A percentile compares a stretch with the other conserved stretches of the same genome.
Evolutionary conservation across 2,113 vertebrate genomes (phyloP).

Genomic region (Calypte anna): DNA sequence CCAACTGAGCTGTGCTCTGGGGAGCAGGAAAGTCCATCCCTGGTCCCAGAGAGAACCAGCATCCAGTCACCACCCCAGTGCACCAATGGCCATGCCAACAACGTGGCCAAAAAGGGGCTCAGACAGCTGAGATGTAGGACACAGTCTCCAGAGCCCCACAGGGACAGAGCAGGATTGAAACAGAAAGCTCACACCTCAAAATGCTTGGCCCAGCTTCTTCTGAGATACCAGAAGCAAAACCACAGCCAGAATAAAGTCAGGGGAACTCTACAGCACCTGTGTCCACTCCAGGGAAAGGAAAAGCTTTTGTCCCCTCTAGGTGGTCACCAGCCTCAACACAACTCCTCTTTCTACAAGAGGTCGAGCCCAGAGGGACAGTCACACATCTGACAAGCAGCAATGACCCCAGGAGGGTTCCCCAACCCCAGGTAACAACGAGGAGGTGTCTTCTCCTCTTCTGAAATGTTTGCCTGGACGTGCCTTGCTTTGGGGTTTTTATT

Average conservation of each 20-base stretch:
- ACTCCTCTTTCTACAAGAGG: not conserved
- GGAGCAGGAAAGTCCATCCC: not conserved
- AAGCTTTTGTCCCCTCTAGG: not conserved
- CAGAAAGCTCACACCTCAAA: not conserved
- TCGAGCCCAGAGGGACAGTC: not conserved
- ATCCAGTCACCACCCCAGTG: not conserved
- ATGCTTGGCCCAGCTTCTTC: not conserved
- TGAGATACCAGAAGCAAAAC: not conserved
- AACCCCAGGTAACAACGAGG: not conserved
- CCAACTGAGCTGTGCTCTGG: not conserved
- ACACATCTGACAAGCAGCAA: not conserved
- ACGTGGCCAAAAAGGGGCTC: not conserved
- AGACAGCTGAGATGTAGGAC: not conserved
- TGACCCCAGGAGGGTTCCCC: not conserved
- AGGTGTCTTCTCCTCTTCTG: not conserved
- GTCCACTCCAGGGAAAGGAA: not conserved
- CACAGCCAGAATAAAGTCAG: not conserved
- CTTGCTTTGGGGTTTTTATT: not conserved
- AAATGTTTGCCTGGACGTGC: fast-evolving
- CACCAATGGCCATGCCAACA: fast-evolving
- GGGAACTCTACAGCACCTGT: not conserved
- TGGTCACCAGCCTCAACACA: not conserved
- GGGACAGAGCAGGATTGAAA: not conserved
- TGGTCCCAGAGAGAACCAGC: not conserved
- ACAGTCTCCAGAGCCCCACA: not conserved